Evolutionary conservation across 2,113 vertebrate genomes (phyloP).

Genomic region (Microcebus tavaratra): DNA sequence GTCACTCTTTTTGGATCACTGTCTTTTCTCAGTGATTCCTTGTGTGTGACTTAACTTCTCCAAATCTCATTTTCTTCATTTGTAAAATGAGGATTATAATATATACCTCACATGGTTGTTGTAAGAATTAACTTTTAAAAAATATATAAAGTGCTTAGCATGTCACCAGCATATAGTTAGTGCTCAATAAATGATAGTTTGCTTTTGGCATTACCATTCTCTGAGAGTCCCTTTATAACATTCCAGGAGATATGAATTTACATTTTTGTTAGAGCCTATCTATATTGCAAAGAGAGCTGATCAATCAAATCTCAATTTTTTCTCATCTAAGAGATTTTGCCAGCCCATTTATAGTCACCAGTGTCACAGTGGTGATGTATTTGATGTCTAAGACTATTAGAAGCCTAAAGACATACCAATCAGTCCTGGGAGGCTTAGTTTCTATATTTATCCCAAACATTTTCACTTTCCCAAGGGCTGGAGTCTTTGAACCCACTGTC

Average conservation of each 20-base stretch:
- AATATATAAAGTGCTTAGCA: neutral
- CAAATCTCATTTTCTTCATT: neutral
- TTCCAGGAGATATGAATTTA: conserved; percentile 59
- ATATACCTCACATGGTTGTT: neutral
- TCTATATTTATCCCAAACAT: conserved; percentile 53
- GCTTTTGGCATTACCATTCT: conserved; percentile 42
- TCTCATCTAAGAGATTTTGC: conserved; percentile 64
- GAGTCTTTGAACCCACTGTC: conserved; percentile 33
- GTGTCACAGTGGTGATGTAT: conserved; percentile 63
- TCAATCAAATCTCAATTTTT: conserved; percentile 73
- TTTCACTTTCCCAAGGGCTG: conserved; percentile 37
- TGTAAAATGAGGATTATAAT: neutral
- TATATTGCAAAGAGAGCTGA: conserved; percentile 48
- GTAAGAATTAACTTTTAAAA: conserved; percentile 36
- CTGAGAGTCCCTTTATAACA: conserved; percentile 43
- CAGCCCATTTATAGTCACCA: conserved; percentile 70
- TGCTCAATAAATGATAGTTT: conserved; percentile 38
- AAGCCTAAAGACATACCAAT: conserved; percentile 52
- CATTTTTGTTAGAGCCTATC: conserved; percentile 58
- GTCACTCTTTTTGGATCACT: neutral
- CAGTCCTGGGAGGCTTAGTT: conserved; percentile 39
- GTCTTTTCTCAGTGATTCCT: neutral
- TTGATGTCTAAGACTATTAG: conserved; percentile 61
- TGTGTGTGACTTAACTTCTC: neutral
- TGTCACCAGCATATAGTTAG: neutral